These are phyloP conservation scores for Ericerus pela DNA, from an alignment of 1,140 invertebrate species.

Conservation along the genomic window DNA sequence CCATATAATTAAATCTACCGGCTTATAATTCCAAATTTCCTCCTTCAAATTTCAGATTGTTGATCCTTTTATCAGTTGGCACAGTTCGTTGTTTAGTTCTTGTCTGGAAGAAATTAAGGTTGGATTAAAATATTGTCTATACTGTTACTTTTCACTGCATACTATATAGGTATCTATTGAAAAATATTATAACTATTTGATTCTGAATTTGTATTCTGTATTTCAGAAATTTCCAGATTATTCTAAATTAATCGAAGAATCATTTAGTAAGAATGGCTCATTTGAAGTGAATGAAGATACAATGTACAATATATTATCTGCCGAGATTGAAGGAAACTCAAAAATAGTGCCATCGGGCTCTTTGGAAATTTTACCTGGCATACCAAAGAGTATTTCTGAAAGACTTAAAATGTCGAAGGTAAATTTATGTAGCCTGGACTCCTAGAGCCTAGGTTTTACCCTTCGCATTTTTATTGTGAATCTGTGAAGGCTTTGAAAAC, in stretches of 20 bases:
- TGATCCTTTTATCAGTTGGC: background rate
- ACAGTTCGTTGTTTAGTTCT: background rate
- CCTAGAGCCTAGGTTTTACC: no score
- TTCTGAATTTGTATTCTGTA: no score
- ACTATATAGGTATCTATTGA: no score
- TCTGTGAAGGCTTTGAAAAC: no score
- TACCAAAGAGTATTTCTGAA: background rate
- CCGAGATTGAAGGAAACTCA: background rate
- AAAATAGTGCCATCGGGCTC: background rate
- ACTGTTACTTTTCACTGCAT: no score
- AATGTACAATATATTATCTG: background rate
- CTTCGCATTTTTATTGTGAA: no score
- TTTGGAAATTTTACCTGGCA: background rate
- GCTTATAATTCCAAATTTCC: no score
- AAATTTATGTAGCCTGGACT: no score
- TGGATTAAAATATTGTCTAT: no score
- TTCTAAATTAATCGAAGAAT: background rate
- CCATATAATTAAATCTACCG: no score
- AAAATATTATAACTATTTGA: background rate
- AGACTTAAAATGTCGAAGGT: no score
- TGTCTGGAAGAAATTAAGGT: slow-evolving; percentile 1
- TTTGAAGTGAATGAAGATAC: slow-evolving; percentile 3
- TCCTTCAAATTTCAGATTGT: background rate
- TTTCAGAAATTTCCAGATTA: slow-evolving; percentile 3
- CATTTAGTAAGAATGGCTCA: background rate